Evolutionary conservation across 2,113 vertebrate species (phyloP), one percentile per base, ranked within the genome.

Genomic region (Atrichornis clamosus): DNA sequence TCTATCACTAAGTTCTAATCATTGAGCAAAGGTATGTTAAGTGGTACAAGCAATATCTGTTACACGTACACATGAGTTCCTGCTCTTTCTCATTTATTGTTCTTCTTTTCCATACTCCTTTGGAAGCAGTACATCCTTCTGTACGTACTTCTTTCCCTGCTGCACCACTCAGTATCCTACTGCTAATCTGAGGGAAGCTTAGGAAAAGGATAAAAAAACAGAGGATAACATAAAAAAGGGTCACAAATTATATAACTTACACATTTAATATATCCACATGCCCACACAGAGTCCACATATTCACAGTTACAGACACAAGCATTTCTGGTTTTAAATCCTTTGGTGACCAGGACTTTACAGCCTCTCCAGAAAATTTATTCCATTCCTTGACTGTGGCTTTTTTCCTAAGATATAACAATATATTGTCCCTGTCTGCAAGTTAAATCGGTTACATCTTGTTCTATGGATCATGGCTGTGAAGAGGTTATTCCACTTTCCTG

Each of bases 61-160:
- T 56, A 35, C 11, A 65, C 10, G 27, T 13, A 41, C 8, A 41
- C 35, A 28, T 37, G 70, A 63, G 37, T 22, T 95, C 37, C 41
- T 83, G n/a, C 19, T 63, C 22, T 11, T 69, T 84, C 26, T 65
- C 26, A 42, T 85, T 93, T 74, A 41, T 81, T 58, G 5, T 68
- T 89, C 3, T 58, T 62, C 35, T 73, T 64, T 75, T 33, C n/a
- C 28, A 28, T 7, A 2, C 9, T 46, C 19, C 14, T 92, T 85
- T 0, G 0, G 63, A 64, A 73, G 42, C 20, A 27, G 18, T 16
- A 53, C 16, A 13, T 68, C 41, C 10, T 59, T 30, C 49, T 46
- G 19, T 19, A 27, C 5, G 17, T 33, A 42, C 23, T 35, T 44
- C 44, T 52, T 73, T 65, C 67, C 41, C 28, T 42, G 67, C 6